phyloP scores from a whole-genome alignment of 1,140 invertebrate genomes.

The Ditylenchus dipsaci region DNA sequence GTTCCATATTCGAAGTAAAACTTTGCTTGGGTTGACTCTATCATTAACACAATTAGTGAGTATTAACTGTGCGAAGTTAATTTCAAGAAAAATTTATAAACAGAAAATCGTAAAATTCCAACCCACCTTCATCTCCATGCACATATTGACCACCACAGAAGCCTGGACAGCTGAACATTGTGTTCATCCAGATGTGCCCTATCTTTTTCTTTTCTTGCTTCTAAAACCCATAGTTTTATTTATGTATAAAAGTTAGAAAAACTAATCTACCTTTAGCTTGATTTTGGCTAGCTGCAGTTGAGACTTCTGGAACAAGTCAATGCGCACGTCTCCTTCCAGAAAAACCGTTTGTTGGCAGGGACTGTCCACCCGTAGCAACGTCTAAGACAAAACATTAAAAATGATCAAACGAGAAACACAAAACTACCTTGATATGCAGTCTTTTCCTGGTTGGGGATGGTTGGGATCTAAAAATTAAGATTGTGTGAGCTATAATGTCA shows the following conservation, averaged over 20 bases:
- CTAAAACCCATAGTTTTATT: not conserved
- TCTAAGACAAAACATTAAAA: constrained; percentile 24
- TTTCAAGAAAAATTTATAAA: too few relatives aligned
- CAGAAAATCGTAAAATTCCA: too few relatives aligned
- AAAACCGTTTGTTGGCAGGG: constrained; percentile 37
- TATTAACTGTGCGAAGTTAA: too few relatives aligned
- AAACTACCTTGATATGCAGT: constrained; percentile 41
- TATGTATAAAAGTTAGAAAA: too few relatives aligned
- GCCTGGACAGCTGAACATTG: constrained; percentile 53
- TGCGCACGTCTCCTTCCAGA: constrained; percentile 54
- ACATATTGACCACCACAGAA: constrained; percentile 42
- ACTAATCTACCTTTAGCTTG: not conserved
- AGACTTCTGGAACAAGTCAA: constrained; percentile 41
- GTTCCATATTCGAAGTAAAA: too few relatives aligned
- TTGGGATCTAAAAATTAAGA: constrained; percentile 13
- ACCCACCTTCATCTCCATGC: constrained; percentile 44
- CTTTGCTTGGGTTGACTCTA: too few relatives aligned
- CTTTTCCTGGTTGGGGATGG: constrained; percentile 4
- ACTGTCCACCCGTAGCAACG: constrained; percentile 54
- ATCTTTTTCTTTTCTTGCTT: constrained; percentile 47
- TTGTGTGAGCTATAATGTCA: too few relatives aligned
- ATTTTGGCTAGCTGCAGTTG: constrained; percentile 36
- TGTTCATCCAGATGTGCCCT: constrained; percentile 57
- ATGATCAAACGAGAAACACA: too few relatives aligned
- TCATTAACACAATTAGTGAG: too few relatives aligned